Evolutionary conservation across 2,113 vertebrate species (phyloP), one percentile per base, ranked within the genome.

Genomic region (Columba janthina): DNA sequence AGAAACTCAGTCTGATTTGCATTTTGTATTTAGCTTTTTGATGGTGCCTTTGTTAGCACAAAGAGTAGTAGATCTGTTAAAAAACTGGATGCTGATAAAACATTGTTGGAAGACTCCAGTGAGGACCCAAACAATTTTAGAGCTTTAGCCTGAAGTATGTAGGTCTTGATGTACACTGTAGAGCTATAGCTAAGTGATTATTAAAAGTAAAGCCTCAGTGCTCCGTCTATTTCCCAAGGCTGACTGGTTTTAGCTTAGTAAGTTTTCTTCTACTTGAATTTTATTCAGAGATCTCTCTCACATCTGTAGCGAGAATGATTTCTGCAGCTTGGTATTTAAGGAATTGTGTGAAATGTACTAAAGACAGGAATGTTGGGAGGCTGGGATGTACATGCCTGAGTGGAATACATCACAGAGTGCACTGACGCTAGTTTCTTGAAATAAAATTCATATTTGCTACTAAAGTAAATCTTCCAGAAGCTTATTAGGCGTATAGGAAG

Each of bases 321-420:
- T 86, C 65, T 96, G 72, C 21, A 78, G 89, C 82, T 58, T 78
- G 88, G 80, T 91, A 88, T 97, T 75, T 94, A 15, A 79, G 89
- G 84, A 94, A 91, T 72, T 79, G 70, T 57, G 89, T 69, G 93
- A 94, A 60, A 85, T 67, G 77, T 53, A 4, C 77, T 51, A 5
- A 61, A 44, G 75, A 29, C 48, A 50, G 74, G 70, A 79, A 46
- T 76, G 93, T 65, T 76, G 61, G 79, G 42, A 65, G 89, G 38
- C 73, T 61, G 90, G 72, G 60, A 18, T 21, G 64, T 25, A 8
- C 60, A 6, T 50, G 71, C 62, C 82, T 31, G 46, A 38, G 50
- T 2, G 51, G 66, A 50, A 28, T 70, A 46, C 58, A 60, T 75
- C 88, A 24, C 50, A 12, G 56, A 29, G 19, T 0, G 21, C 18